Evolutionary conservation across 2,888 invertebrate species (phyloP).

Genomic region (Xylocampa areola): DNA sequence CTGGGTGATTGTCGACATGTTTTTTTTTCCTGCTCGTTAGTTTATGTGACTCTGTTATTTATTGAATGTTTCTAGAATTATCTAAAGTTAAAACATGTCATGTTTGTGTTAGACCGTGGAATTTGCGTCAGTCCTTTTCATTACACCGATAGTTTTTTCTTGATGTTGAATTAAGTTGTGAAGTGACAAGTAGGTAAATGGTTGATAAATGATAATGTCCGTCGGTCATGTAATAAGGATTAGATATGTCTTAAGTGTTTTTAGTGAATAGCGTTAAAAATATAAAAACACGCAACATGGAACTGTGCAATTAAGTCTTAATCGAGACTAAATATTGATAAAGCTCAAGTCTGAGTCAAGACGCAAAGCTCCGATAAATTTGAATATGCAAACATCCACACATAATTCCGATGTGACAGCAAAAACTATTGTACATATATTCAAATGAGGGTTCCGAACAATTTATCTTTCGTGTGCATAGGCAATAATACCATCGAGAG

Average conservation of each 20-base stretch:
- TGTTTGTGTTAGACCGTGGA: slow-evolving; percentile 6
- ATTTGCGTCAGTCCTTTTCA: background rate
- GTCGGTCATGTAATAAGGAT: background rate
- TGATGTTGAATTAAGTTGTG: background rate
- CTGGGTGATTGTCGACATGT: slow-evolving; percentile 39
- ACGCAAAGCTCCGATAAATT: slow-evolving; percentile 25
- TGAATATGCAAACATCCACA: slow-evolving; percentile 33
- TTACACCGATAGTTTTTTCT: background rate
- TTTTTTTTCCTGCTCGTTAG: slow-evolving; percentile 37
- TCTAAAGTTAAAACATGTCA: slow-evolving; percentile 19
- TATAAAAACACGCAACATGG: background rate
- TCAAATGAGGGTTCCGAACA: slow-evolving; percentile 58
- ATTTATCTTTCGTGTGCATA: slow-evolving; percentile 61
- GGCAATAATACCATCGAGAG: slow-evolving; percentile 64
- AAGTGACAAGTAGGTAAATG: background rate
- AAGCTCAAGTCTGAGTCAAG: background rate
- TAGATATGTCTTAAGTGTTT: background rate
- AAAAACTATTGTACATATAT: slow-evolving; percentile 49
- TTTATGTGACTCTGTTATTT: slow-evolving; percentile 25
- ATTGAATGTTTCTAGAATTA: slow-evolving; percentile 34
- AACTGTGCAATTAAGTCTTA: slow-evolving; percentile 5
- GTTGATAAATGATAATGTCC: background rate
- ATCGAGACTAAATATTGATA: background rate
- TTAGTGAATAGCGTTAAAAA: background rate
- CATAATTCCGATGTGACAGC: slow-evolving; percentile 32